A percentile compares a stretch with the other conserved stretches of the same genome.
Conservation (phyloP, 2,888 invertebrate genomes). For the Drosophila trichaetosa region DNA sequence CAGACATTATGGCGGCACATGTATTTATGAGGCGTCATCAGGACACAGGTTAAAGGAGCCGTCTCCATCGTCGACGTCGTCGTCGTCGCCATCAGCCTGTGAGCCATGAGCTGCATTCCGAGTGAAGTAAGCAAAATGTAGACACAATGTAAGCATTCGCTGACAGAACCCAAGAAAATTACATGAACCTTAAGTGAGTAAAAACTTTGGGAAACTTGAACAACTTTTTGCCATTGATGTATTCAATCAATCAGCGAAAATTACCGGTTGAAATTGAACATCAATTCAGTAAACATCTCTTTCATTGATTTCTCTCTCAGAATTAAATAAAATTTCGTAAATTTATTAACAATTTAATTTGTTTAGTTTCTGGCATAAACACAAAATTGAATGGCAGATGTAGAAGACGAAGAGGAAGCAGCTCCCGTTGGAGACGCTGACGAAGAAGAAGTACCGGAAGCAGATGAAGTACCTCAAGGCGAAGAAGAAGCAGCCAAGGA, state of each 20-base stretch:
- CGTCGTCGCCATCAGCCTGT: not conserved
- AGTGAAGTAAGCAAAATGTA: conserved; percentile 34
- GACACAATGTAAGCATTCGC: conserved; percentile 39
- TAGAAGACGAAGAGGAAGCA: not conserved
- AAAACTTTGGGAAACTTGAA: not conserved
- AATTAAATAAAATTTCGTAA: not conserved
- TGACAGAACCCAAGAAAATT: conserved; percentile 11
- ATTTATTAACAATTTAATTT: conserved; percentile 13
- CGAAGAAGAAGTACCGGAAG: not conserved
- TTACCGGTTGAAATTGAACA: not conserved
- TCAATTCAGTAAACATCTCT: not conserved
- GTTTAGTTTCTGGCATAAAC: not conserved
- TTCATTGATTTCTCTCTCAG: conserved; percentile 7
- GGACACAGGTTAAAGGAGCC: conserved; percentile 27
- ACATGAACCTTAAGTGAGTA: conserved; percentile 11
- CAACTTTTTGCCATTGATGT: not conserved
- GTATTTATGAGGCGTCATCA: conserved; percentile 53
- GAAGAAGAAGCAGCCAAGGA: conserved; percentile 8
- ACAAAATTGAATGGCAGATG: conserved; percentile 17
- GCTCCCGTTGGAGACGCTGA: not conserved
- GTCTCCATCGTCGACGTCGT: not conserved
- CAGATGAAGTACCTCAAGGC: conserved; percentile 9
- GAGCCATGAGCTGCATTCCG: conserved; percentile 31
- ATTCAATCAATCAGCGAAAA: conserved; percentile 5
- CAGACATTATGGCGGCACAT: conserved; percentile 55